These are phyloP conservation scores for Ifrita kowaldi DNA, from an alignment of 2,113 vertebrate genomes.

Conservation along the genomic window DNA sequence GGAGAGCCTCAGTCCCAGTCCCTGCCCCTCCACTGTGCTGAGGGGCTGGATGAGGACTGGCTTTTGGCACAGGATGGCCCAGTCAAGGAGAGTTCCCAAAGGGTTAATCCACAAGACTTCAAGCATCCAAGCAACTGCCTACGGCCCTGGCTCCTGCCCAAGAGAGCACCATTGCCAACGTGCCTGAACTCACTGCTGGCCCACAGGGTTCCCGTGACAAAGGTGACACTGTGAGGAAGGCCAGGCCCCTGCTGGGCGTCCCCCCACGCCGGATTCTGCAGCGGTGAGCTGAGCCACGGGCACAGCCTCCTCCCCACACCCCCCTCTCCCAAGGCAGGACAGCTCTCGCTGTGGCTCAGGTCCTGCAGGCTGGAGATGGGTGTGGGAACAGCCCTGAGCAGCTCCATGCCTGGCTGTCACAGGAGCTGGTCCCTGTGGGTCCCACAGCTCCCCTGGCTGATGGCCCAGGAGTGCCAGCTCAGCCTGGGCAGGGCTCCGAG, in stretches of 20 bases:
- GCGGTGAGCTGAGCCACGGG: not conserved
- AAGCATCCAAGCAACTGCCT: not conserved
- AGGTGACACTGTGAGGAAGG: slow-evolving; percentile 38
- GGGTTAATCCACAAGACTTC: slow-evolving; percentile 24
- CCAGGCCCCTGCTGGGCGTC: not conserved
- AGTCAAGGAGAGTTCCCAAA: not conserved
- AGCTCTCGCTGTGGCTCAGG: not conserved
- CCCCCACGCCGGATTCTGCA: fast-evolving
- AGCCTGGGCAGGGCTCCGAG: not conserved
- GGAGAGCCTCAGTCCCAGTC: not conserved
- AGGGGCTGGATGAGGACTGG: not conserved
- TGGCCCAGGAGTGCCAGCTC: not conserved
- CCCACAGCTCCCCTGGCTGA: not conserved
- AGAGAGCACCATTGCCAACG: slow-evolving; percentile 7
- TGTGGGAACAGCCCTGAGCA: not conserved
- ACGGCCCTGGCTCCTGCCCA: slow-evolving; percentile 12
- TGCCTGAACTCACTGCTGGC: not conserved
- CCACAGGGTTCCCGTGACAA: not conserved
- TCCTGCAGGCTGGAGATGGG: not conserved
- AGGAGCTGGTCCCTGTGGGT: not conserved
- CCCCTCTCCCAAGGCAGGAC: not conserved
- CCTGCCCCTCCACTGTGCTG: not conserved
- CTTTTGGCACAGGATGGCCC: not conserved
- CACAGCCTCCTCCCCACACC: not conserved
- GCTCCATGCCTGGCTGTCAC: not conserved